A percentile compares a stretch with the other conserved stretches of the same genome.
Evolutionary conservation across 2,888 invertebrate species (phyloP).

Genomic region (Chloromyia formosa): DNA sequence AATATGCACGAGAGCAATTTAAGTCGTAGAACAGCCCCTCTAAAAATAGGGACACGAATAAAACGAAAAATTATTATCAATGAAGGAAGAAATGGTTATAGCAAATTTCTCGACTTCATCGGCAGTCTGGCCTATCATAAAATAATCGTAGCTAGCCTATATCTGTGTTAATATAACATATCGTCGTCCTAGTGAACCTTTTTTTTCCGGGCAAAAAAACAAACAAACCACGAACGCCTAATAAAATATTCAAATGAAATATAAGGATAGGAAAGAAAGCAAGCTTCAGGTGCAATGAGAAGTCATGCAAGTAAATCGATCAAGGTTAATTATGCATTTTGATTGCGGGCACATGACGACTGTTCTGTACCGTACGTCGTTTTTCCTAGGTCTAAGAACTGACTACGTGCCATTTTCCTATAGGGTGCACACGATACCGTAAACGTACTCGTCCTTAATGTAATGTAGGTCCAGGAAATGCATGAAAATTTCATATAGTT

Average conservation of each 20-base stretch:
- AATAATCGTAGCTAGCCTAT: too few relatives aligned
- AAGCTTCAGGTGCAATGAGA: conserved; percentile 10
- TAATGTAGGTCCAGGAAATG: too few relatives aligned
- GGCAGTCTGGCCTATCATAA: not conserved
- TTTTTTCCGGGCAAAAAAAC: not conserved
- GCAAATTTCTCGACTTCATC: conserved; percentile 1
- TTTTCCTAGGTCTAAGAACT: not conserved
- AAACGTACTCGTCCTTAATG: too few relatives aligned
- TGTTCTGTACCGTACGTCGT: not conserved
- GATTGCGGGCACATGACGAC: conserved; percentile 3
- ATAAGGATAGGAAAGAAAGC: not conserved
- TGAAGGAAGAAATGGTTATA: conserved; percentile 6
- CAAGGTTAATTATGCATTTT: conserved; percentile 44
- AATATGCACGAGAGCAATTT: conserved; percentile 27
- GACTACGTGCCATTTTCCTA: not conserved
- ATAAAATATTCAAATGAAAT: conserved; percentile 36
- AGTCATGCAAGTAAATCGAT: conserved; percentile 45
- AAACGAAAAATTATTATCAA: conserved; percentile 16
- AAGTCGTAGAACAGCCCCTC: not conserved
- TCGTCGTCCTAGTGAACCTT: not conserved
- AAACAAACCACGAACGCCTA: not conserved
- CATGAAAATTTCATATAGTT: too few relatives aligned
- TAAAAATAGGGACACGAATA: conserved; percentile 41
- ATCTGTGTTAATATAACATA: too few relatives aligned
- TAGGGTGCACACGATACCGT: not conserved